A percentile compares a stretch with the other conserved stretches of the same genome.
Evolutionary conservation across 2,797 vertebrate species (phyloP).

Genomic region (Micropoecilia bifurca): DNA sequence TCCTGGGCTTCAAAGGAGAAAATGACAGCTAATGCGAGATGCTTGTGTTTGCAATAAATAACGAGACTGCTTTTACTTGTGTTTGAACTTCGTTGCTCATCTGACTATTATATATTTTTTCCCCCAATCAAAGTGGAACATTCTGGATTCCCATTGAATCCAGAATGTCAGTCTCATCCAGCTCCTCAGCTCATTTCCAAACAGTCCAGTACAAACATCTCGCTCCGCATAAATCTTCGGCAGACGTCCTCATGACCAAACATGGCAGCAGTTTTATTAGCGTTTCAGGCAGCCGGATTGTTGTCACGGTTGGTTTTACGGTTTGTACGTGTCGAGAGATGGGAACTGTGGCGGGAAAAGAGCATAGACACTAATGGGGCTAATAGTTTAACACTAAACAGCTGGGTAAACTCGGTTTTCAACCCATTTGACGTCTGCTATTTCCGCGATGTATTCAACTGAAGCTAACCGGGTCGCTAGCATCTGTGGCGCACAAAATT

Average conservation of each 20-base stretch:
- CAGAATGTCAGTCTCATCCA: neutral
- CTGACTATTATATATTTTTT: neutral
- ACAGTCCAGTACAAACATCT: constrained; percentile 6
- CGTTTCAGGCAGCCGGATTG: constrained; percentile 10
- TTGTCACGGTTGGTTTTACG: constrained; percentile 2
- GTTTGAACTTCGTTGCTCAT: neutral
- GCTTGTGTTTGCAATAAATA: constrained; percentile 16
- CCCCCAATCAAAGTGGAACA: neutral
- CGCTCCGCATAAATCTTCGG: constrained; percentile 14
- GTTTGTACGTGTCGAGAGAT: constrained; percentile 11
- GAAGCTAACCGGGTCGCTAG: constrained; percentile 10
- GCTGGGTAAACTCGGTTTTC: constrained; percentile 17
- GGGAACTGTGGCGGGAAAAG: constrained; percentile 10
- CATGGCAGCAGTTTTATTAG: constrained; percentile 4
- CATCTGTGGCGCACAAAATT: constrained; percentile 33
- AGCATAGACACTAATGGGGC: neutral
- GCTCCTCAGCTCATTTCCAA: neutral
- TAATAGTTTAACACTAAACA: constrained; percentile 20
- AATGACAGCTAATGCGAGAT: constrained; percentile 10
- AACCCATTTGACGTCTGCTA: constrained; percentile 7
- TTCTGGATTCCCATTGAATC: constrained; percentile 11
- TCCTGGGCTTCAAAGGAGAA: constrained; percentile 64
- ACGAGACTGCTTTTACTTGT: constrained; percentile 11
- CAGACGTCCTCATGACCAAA: constrained; percentile 8
- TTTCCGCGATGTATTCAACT: constrained; percentile 28